Evolutionary conservation across 2,797 vertebrate genomes (phyloP), one percentile per base, ranked within the genome.

Genomic region (Nannoperca obscura): DNA sequence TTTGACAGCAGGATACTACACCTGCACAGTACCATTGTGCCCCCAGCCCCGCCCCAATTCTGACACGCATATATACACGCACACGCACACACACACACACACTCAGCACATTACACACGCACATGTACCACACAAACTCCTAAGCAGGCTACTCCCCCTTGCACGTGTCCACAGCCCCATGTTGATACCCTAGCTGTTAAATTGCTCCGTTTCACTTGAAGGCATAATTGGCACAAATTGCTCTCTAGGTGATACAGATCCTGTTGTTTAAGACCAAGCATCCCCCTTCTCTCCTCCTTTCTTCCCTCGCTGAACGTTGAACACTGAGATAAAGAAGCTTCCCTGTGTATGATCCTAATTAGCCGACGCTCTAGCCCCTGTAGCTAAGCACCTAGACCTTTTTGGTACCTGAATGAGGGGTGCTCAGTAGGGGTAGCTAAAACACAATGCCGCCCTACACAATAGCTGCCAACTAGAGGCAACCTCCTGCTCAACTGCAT

Each of bases 161-260:
- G 93, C 94, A 94, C 93, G 91, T 95, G 94, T 93, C 93, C 91
- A 92, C 91, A 94, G 90, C 94, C 94, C 93, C 94, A 94, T 95
- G 94, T 94, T 93, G 93, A 93, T 93, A 95, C 94, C 93, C 93
- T 94, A 91, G 94, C 94, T 95, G 94, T 94, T 95, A 95, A 95
- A 94, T 95, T 93, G 94, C 94, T 94, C 92, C 89, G 90, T 95
- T 95, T 95, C 93, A 93, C 94, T 94, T 94, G 89, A 93, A 94
- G 94, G 89, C 93, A 95, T 95, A 95, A 95, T 95, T 95, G 94
- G 94, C 92, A 94, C 93, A 94, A 95, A 95, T 95, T 95, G 94
- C 94, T 94, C 94, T 95, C 94, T 93, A 95, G 94, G 95, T 95
- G 95, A 95, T 94, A 94, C 91, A 92, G 91, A 95, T 94, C 93